These are phyloP conservation scores for Drosophila neotestacea DNA, from an alignment of 2,888 invertebrate species.

Conservation along the genomic window DNA sequence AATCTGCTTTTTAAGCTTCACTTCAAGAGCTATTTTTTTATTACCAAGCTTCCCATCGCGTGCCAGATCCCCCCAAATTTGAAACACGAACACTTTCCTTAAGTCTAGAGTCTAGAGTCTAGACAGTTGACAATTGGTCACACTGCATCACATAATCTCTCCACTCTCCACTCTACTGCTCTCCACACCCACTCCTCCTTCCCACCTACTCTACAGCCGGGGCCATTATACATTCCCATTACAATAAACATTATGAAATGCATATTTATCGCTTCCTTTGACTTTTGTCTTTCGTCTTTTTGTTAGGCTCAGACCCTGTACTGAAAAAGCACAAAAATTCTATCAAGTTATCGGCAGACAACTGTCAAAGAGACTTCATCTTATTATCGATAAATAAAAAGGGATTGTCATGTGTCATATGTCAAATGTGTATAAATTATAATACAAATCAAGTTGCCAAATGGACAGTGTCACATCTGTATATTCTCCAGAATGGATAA, in stretches of 20 bases:
- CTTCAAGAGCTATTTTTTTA: not conserved
- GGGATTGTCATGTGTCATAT: too few species aligned
- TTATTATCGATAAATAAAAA: too few species aligned
- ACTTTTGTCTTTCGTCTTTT: conserved; percentile 20
- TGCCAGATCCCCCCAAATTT: not conserved
- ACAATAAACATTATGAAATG: conserved; percentile 65
- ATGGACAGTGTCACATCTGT: too few species aligned
- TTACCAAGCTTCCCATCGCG: not conserved
- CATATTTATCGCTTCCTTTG: conserved; percentile 55
- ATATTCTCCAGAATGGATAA: too few species aligned
- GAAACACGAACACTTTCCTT: not conserved
- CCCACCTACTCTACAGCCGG: not conserved
- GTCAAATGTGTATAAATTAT: too few species aligned
- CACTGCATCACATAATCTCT: not conserved
- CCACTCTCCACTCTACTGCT: not conserved
- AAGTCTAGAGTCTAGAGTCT: not conserved
- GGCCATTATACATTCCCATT: conserved; percentile 23
- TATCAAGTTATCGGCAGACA: too few species aligned
- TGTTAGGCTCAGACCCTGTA: not conserved
- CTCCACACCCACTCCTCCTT: conserved; percentile 1
- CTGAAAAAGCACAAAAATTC: too few species aligned
- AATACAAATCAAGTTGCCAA: too few species aligned
- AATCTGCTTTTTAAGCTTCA: conserved; percentile 3
- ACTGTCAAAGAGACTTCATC: too few species aligned
- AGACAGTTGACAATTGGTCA: conserved; percentile 5